Base-by-base conservation (phyloP, 2,888 invertebrate genomes). In the Diabrotica balteata region DNA sequence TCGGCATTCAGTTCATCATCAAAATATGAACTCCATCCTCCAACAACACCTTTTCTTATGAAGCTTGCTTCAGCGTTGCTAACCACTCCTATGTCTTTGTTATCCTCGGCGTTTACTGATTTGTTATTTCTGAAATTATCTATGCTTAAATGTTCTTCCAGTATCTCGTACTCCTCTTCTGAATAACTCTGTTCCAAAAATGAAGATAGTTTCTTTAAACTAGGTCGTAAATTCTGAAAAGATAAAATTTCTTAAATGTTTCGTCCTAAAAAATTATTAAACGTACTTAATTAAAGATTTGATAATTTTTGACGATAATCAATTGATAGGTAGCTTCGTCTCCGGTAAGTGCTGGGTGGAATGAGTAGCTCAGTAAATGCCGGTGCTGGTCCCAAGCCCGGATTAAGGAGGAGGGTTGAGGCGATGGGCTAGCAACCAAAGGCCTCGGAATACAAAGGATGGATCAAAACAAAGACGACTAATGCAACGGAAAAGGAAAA, bases 121-220 rank as follows among this genome's bases (percentile, higher is more conserved):
- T 90, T 88, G 84, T 96, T 96, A 10, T 89, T 87, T 73, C 91
- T 91, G 85, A 97, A 97, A 80, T 90, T 93, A 8, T 91, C 87
- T 72, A 97, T 93, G 77, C 90, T 88, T 68, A 96, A 88, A 80
- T 96, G 93, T 7, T 91, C 83, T 8, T 88, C 87, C 4, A 97
- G 84, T 22, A 84, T 83, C 0, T 84, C 79, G 0, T 93, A 80
- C 79, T 94, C 87, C 22, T 88, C 86, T 0, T 86, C 84, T 0
- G 85, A 85, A 67, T 89, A 86, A 0, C 82, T 76, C 79, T 90
- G 90, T 52, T 84, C 86, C 47, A 93, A 84, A 79, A 93, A 93
- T 0, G 85, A 78, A 0, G 88, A 86, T 0, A 93, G 86, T 70
- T 87, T 87, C 32, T 83, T 83, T 2, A 93, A 87, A 0, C 88